Conservation (phyloP, 2,113 vertebrate genomes). For the Pelvicachromis taeniatus region DNA sequence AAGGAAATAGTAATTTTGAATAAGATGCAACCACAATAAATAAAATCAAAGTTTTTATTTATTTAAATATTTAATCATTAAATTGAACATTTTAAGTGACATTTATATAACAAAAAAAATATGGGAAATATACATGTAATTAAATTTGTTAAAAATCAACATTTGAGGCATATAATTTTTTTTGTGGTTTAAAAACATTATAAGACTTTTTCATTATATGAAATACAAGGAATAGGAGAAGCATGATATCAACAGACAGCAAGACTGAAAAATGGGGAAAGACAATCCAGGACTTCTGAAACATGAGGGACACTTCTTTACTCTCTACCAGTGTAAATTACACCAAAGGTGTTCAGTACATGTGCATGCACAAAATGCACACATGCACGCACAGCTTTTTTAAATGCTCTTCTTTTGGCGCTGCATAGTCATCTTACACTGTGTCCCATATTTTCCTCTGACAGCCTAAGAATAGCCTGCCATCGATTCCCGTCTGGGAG, state of each 20-base stretch:
- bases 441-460: slow-evolving; percentile 38
- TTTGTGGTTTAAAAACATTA: not conserved
- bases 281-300: not conserved
- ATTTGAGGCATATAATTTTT: not conserved
- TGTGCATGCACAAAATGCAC: not conserved
- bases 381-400: not conserved
- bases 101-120: too few species aligned
- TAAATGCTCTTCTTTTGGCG: not conserved
- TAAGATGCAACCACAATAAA: not conserved
- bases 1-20: not conserved
- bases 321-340: not conserved
- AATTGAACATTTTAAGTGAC: not conserved
- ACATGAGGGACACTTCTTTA: not conserved
- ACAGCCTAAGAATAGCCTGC: slow-evolving; percentile 59
- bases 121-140: not conserved
- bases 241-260: not conserved
- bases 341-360: not conserved
- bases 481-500: slow-evolving; percentile 43
- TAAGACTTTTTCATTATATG: not conserved
- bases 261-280: not conserved
- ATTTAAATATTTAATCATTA: not conserved
- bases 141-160: not conserved
- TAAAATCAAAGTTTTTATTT: not conserved
- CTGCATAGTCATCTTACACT: slow-evolving; percentile 29
- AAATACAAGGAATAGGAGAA: not conserved